phyloP scores from a whole-genome alignment of 2,113 vertebrate species.

The Onychorhynchus coronatus region DNA sequence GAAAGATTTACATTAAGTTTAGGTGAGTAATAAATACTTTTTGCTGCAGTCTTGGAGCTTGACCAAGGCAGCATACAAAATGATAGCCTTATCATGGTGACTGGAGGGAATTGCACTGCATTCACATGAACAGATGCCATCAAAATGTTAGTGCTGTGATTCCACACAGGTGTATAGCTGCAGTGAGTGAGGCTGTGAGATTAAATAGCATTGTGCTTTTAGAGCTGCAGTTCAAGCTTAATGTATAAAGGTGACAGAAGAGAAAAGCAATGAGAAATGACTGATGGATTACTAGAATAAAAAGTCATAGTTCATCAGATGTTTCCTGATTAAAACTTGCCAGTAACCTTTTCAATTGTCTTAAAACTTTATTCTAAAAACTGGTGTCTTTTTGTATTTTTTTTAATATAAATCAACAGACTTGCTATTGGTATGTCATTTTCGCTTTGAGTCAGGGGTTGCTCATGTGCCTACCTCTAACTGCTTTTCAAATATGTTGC shows the following conservation, averaged over 20 bases:
- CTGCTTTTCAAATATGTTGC: neutral
- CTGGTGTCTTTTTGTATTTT: accelerated
- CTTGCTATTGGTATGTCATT: neutral
- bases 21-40: neutral
- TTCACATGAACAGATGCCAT: accelerated
- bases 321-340: neutral
- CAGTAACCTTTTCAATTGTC: neutral
- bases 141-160: neutral
- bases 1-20: neutral
- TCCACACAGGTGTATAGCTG: neutral
- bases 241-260: neutral
- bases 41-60: neutral
- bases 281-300: neutral
- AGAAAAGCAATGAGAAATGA: neutral
- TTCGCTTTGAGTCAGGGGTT: neutral
- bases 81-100: neutral
- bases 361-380: neutral
- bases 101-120: neutral
- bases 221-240: neutral
- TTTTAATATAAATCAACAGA: neutral
- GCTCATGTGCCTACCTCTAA: neutral
- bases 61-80: neutral
- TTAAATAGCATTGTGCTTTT: neutral
- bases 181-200: neutral
- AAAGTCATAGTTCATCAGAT: neutral